Base-by-base conservation (phyloP, 1,140 invertebrate species). In the Aphelinus atriplicis region DNA sequence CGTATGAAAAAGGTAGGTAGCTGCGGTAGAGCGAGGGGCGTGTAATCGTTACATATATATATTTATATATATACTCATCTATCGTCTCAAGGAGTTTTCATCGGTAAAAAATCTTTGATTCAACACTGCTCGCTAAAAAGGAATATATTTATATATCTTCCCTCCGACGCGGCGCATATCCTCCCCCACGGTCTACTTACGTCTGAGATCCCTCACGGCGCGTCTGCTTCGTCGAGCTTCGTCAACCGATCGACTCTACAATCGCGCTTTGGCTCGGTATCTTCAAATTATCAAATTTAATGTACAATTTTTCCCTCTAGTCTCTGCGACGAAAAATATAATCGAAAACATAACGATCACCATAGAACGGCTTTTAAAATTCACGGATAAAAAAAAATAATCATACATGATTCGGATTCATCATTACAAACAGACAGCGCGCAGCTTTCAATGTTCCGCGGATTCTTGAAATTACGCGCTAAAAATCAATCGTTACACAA, bases 61-160 rank as follows among this genome's bases (percentile, higher is more conserved):
- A 26, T 26, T 26, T 26, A 26, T 26, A 26, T 26, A 26, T 26
- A 26, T 26, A 26, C 26, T 26, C 26, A 26, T 26, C 26, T 26
- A 26, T 26, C 26, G 26, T 63, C 70, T 64, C 9, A 43, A 3
- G 47, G n/a, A 75, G 45, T 63, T 75, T 73, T 66, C 45, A 45
- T 71, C 57, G 64, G 75, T 76, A 76, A 76, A 76, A 76, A 76
- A 76, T 71, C 69, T 76, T 76, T 76, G 75, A 76, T 76, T 76
- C 66, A 55, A 76, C 43, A 76, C 62, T 76, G 75, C 75, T 72
- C 75, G 75, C 69, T 76, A 72, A 76, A 71, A 68, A 68, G 51
- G 51, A 66, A 53, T 53, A 26, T 26, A 26, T 26, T 26, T 26
- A 26, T 26, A 64, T 57, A 58, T 75, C 72, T 43, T 68, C 45